Base-by-base conservation (phyloP, 2,113 vertebrate species). In the Sceloporus undulatus region DNA sequence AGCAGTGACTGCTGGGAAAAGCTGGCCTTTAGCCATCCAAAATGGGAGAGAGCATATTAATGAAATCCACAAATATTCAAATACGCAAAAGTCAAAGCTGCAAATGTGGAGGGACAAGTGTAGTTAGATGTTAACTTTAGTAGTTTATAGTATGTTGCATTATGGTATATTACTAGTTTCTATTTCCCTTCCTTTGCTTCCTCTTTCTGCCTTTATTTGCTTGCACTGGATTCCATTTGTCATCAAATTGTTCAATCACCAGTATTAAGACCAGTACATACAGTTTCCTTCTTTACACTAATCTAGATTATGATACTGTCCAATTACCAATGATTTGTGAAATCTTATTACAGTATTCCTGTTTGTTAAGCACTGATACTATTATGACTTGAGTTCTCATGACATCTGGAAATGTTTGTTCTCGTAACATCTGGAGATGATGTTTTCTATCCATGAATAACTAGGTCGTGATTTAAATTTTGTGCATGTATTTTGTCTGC, bases 201-300 rank as follows among this genome's bases (percentile, higher is more conserved):
- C 86, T 71, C 27, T 29, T 85, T 89, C 83, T 87, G n/a, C 16
- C 62, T 76, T 75, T 34, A n/a, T 70, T 91, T 92, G 77, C 78
- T 62, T 81, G 3, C 25, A 80, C 0, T 42, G 81, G 21, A 16
- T 85, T 92, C 91, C 29, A 68, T 81, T 68, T 56, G 38, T 82
- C 29, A 52, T 40, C 85, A 83, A 34, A 23, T n/a, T 89, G 29
- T 48, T 86, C 87, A 83, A 85, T 84, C 84, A 75, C 9, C 2
- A 90, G 91, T 90, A 21, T 54, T 73, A 73, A n/a, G 10, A 34
- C 70, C 23, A 34, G 21, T 27, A 25, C 42, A 4, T 40, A 21
- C 38, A 38, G n/a, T 13, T 85, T 75, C 52, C 48, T 23, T 40
- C 89, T 91, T 93, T 90, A 83, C 80, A 76, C 42, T 89, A 29